These are phyloP conservation scores for Sinhomidia bicolor DNA, from an alignment of 2,888 invertebrate genomes.

Conservation along the genomic window DNA sequence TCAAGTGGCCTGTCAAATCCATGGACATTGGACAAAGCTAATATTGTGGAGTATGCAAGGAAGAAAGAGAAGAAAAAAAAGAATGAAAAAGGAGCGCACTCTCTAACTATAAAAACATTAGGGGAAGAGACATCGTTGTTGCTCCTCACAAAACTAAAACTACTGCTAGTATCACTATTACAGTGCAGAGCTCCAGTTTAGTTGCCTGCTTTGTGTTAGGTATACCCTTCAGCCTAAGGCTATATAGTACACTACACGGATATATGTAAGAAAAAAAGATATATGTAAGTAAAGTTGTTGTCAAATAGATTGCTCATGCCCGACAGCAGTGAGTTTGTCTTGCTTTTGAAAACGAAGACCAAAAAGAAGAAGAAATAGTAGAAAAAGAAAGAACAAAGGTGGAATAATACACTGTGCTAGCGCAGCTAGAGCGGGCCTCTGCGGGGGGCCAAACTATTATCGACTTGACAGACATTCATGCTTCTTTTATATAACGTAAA, in stretches of 20 bases:
- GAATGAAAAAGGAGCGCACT: neutral
- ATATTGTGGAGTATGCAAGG: constrained; percentile 46
- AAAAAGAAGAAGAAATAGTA: no score
- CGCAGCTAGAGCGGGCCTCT: no score
- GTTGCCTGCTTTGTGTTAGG: neutral
- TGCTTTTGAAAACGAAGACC: neutral
- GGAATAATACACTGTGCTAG: no score
- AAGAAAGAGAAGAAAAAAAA: no score
- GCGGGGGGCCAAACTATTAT: no score
- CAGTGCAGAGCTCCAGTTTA: no score
- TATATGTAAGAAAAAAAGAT: no score
- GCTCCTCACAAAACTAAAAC: neutral
- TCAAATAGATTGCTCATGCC: constrained; percentile 47
- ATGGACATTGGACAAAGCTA: constrained; percentile 66
- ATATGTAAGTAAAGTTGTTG: constrained; percentile 57
- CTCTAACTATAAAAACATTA: neutral
- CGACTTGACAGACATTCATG: no score
- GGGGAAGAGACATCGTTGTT: neutral
- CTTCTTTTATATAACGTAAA: no score
- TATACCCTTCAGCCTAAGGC: neutral
- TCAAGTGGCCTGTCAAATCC: constrained; percentile 73
- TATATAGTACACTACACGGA: no score
- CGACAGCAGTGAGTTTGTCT: constrained; percentile 5
- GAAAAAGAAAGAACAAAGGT: no score
- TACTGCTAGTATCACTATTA: neutral